Conservation (phyloP, 2,888 invertebrate species). For the Melanargia galathea region DNA sequence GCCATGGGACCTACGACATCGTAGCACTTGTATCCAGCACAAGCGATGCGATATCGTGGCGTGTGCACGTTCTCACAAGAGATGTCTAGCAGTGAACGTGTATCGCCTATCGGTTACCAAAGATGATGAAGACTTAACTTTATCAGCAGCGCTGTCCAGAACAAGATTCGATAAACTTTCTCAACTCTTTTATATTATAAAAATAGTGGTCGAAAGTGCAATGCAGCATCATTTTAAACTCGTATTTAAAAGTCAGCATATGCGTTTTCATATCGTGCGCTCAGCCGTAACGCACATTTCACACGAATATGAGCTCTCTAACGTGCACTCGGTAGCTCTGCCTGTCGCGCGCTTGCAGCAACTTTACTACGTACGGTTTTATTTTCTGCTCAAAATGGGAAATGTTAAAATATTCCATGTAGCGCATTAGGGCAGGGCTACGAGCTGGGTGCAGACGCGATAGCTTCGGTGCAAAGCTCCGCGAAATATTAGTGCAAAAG, state of each 20-base stretch:
- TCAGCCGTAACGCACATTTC: neutral
- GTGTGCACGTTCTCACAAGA: too few species aligned
- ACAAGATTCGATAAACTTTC: too few species aligned
- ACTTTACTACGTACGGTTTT: neutral
- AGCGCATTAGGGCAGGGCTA: neutral
- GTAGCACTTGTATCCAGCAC: too few species aligned
- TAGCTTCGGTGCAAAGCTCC: neutral
- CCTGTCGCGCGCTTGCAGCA: neutral
- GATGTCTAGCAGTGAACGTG: too few species aligned
- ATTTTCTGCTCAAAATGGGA: slow-evolving; percentile 6
- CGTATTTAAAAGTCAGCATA: neutral
- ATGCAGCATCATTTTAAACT: neutral
- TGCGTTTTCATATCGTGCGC: neutral
- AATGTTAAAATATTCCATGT: slow-evolving; percentile 6
- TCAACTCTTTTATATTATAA: too few species aligned
- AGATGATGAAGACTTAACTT: too few species aligned
- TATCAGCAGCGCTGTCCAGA: too few species aligned
- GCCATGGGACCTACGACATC: too few species aligned
- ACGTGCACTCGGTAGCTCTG: neutral
- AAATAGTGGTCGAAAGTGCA: neutral
- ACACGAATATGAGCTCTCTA: neutral
- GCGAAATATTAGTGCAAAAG: too few species aligned
- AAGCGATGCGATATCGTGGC: too few species aligned
- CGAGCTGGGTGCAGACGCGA: neutral
- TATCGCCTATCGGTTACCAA: too few species aligned